These are phyloP conservation scores for Felis chaus DNA, from an alignment of 2,113 vertebrate genomes.

Conservation along the genomic window DNA sequence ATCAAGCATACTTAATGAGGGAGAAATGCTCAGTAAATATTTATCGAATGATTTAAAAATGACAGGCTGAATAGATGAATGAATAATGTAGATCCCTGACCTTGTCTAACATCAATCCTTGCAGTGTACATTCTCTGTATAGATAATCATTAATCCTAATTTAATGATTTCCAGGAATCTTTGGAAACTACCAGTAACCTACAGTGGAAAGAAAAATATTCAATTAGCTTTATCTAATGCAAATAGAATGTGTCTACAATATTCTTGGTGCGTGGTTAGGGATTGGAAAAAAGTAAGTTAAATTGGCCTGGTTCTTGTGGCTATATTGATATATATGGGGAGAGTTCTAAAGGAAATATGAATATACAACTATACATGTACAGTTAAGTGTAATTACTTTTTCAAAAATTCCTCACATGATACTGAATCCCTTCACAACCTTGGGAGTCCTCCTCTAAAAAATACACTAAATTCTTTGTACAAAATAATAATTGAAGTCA, in stretches of 20 bases:
- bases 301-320: neutral
- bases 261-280: neutral
- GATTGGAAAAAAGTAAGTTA: constrained; percentile 30
- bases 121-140: constrained; percentile 1
- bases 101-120: neutral
- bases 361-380: neutral
- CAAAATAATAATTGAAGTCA: neutral
- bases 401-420: neutral
- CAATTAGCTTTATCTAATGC: constrained; percentile 63
- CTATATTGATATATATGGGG: neutral
- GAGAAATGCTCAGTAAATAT: neutral
- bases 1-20: constrained; percentile 13
- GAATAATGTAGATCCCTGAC: neutral
- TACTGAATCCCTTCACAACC: neutral
- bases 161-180: constrained; percentile 76
- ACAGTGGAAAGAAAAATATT: constrained; percentile 53
- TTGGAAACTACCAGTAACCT: constrained; percentile 6
- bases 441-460: neutral
- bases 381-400: neutral
- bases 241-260: constrained; percentile 22
- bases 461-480: neutral
- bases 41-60: constrained; percentile 40
- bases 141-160: constrained; percentile 63
- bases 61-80: neutral
- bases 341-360: neutral